phyloP scores from a whole-genome alignment of 53 echinoderm and acorn worm genomes.

The Arbacia lixula region DNA sequence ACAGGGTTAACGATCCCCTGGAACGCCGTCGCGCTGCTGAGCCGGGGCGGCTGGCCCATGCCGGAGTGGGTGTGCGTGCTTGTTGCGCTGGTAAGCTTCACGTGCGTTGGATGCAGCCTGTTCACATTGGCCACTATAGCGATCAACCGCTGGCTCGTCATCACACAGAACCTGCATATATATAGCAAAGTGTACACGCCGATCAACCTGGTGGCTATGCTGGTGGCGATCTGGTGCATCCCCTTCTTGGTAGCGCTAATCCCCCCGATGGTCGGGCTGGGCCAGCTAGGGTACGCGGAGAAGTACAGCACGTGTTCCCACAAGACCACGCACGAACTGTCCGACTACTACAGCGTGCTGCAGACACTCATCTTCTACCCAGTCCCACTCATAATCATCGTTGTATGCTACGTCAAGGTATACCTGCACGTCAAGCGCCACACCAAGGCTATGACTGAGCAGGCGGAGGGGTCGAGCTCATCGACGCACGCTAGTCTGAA shows the following conservation, averaged over 20 bases:
- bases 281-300: constrained; percentile 77
- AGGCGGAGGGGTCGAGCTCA: constrained; percentile 54
- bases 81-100: constrained; percentile 68
- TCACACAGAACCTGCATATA: constrained; percentile 64
- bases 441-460: constrained; percentile 69
- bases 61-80: constrained; percentile 71
- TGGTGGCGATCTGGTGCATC: constrained; percentile 69
- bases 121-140: constrained; percentile 86
- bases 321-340: constrained; percentile 66
- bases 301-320: constrained; percentile 89
- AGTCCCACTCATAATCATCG: constrained; percentile 69
- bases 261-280: constrained; percentile 76
- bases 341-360: constrained; percentile 80
- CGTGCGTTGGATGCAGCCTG: constrained; percentile 82
- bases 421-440: constrained; percentile 72
- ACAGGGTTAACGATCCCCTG: constrained; percentile 68
- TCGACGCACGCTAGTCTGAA: constrained; percentile 65
- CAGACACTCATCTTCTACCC: constrained; percentile 76
- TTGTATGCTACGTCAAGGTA: constrained; percentile 80
- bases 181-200: constrained; percentile 62
- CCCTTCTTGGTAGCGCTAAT: constrained; percentile 72
- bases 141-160: constrained; percentile 82
- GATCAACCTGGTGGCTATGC: constrained; percentile 64
- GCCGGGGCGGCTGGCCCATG: constrained; percentile 67
- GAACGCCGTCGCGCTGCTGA: constrained; percentile 77